phyloP scores from a whole-genome alignment of 1,140 invertebrate species.

The Drosophila ironensis region DNA sequence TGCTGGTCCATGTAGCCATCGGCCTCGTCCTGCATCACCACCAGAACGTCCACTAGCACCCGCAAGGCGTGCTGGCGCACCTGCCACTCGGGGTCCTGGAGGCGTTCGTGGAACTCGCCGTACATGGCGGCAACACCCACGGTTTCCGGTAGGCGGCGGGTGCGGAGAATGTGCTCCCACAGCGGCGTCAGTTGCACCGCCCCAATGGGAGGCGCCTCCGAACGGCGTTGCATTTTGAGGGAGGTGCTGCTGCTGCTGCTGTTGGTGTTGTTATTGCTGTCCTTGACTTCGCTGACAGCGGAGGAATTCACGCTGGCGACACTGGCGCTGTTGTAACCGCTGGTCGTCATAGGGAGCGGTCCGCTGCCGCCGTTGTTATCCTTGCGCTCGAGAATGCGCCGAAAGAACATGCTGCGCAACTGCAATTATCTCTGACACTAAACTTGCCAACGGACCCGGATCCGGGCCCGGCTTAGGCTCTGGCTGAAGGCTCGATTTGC shows the following conservation, averaged over 20 bases:
- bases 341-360: slow-evolving; percentile 2
- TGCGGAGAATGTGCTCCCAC: slow-evolving; percentile 89
- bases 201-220: slow-evolving; percentile 19
- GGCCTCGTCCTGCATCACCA: slow-evolving; percentile 85
- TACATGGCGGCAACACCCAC: slow-evolving; percentile 86
- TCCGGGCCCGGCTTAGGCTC: too few species aligned
- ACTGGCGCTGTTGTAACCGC: slow-evolving; percentile 6
- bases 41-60: slow-evolving; percentile 88
- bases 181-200: slow-evolving; percentile 86
- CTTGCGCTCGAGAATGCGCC: slow-evolving; percentile 68
- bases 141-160: slow-evolving; percentile 84
- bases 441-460: too few species aligned
- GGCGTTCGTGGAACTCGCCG: slow-evolving; percentile 86
- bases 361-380: slow-evolving; percentile 10
- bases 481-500: too few species aligned
- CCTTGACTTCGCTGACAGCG: slow-evolving; percentile 22
- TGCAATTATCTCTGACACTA: slow-evolving; percentile 53
- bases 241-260: not conserved
- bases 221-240: slow-evolving; percentile 45
- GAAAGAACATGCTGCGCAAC: slow-evolving; percentile 62
- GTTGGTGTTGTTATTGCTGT: slow-evolving; percentile 47
- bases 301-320: not conserved
- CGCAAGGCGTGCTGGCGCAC: slow-evolving; percentile 90
- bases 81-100: slow-evolving; percentile 91
- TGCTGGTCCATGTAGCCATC: slow-evolving; percentile 84